Evolutionary conservation across 2,797 vertebrate genomes (phyloP).

Genomic region (Eulemur mongoz): DNA sequence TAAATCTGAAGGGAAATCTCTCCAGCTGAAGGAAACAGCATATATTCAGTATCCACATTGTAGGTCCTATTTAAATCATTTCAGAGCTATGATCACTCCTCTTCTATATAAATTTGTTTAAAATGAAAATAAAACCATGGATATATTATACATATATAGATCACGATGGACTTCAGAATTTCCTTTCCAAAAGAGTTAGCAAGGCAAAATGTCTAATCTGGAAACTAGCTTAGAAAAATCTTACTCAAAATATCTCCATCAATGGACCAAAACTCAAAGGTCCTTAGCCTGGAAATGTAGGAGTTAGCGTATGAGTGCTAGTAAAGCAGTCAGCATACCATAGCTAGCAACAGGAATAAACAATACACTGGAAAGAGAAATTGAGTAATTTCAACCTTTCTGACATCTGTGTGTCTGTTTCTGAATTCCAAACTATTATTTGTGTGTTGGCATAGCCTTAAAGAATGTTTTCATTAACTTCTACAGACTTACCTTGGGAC

Average conservation of each 20-base stretch:
- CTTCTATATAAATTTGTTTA: not conserved
- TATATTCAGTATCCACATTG: not conserved
- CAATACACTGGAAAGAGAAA: constrained; percentile 5
- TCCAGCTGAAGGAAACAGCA: not conserved
- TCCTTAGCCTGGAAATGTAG: not conserved
- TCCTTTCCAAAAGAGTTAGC: not conserved
- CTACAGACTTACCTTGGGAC: not conserved
- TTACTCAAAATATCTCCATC: not conserved
- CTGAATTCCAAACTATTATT: not conserved
- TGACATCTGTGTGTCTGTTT: not conserved
- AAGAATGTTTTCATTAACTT: constrained; percentile 47
- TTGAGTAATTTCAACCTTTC: constrained; percentile 8
- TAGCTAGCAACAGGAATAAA: not conserved
- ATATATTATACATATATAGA: not conserved
- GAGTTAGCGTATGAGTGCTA: not conserved
- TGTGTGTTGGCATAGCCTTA: constrained; percentile 2
- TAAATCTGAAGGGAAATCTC: not conserved
- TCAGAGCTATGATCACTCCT: not conserved
- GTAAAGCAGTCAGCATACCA: not conserved
- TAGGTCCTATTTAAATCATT: not conserved
- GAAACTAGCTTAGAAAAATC: constrained; percentile 35
- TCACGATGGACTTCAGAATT: not conserved
- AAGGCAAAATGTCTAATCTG: constrained; percentile 4
- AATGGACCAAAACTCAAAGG: not conserved
- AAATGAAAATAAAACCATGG: constrained; percentile 26